Evolutionary conservation across 2,888 invertebrate species (phyloP), one percentile per base, ranked within the genome.

Genomic region (Salpingus planirostris): DNA sequence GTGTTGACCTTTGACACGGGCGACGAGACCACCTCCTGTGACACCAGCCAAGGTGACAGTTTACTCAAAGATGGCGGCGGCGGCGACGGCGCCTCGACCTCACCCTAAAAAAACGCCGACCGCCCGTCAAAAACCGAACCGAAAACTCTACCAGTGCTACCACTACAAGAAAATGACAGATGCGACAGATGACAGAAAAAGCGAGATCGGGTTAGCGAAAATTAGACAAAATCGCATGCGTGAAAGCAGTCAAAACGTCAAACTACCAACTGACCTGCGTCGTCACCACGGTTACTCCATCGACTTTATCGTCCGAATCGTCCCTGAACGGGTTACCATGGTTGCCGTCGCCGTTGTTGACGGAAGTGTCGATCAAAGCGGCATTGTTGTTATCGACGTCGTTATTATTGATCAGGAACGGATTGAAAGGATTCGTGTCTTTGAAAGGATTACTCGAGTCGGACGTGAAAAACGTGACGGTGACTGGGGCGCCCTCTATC

Each of bases 41-140:
- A 76, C 21, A 88, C 88, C 41, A 88, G 66, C 88, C 88, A 88
- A 1, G 88, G 88, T 2, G 84, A 84, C 2, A 84, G 67, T 58
- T 82, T 81, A 37, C 73, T 76, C 52, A 78, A 67, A 13, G 75
- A 72, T 40, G 76, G 73, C 15, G 69, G 65, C 45, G 70, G 69
- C 7, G 76, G 51, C 6, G 50, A 74, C 37, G 69, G 60, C 21
- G 67, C 59, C 44, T n/a, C n/a, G n/a, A n/a, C n/a, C n/a, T n/a
- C n/a, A n/a, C n/a, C n/a, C n/a, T n/a, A n/a, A n/a, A n/a, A n/a
- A n/a, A n/a, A n/a, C n/a, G n/a, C n/a, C n/a, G n/a, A n/a, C n/a
- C n/a, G n/a, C n/a, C n/a, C n/a, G n/a, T n/a, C n/a, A n/a, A n/a
- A n/a, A n/a, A n/a, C n/a, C n/a, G n/a, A n/a, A n/a, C n/a, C n/a